Evolutionary conservation across 2,797 vertebrate genomes (phyloP), one percentile per base, ranked within the genome.

Genomic region (Hyperoplus lanceolatus): DNA sequence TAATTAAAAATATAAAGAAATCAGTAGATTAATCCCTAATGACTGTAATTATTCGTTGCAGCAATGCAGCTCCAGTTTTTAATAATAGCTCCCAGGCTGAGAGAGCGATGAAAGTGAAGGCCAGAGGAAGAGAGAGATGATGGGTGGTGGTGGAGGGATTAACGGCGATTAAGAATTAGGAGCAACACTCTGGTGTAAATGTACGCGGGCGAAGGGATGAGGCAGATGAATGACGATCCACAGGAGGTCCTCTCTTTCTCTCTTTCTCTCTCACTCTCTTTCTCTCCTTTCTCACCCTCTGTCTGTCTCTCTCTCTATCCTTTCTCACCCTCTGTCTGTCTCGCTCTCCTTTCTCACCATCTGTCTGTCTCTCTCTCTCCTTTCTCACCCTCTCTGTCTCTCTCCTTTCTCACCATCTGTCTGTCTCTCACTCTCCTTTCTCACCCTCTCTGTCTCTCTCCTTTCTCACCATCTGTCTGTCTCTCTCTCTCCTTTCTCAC

Each of bases 141-240:
- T 90, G 88, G 81, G 77, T 81, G 80, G 77, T 81, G 80, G 80
- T 38, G 54, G 64, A 67, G 81, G 87, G 93, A 95, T 95, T 95
- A 92, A 90, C 71, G 21, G 75, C 81, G 94, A 94, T 94, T 95
- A 93, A 87, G 92, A 92, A 91, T 93, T 91, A 88, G 87, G 89
- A 89, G 86, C 85, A 88, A 92, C 92, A 89, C 86, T 73, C 84
- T 86, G 88, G 79, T 85, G 69, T 76, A 79, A 67, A 77, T 67
- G 84, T 77, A 75, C 43, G 21, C 21, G 38, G 81, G 82, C 58
- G 75, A 79, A 75, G 74, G 86, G 81, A 90, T 39, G 79, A 66
- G 79, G 81, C 90, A 85, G 90, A 93, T 90, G 92, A 94, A 93
- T 90, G 92, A 94, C 21, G 48, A 90, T 70, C 80, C 80, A 82